Conservation (phyloP, 2,113 vertebrate genomes). For the Hyperoodon ampullatus region DNA sequence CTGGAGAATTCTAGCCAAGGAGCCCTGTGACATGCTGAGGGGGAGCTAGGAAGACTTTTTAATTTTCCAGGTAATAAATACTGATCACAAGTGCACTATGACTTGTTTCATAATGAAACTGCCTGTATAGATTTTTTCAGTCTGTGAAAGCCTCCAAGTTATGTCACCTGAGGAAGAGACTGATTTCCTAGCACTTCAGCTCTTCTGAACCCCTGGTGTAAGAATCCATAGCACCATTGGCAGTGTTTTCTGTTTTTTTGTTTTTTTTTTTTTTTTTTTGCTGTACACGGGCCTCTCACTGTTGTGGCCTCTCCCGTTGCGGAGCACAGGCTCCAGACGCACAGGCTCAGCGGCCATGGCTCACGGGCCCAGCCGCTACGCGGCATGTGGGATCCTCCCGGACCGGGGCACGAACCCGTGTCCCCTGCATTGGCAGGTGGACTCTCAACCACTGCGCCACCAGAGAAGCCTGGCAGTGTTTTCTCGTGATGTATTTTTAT, state of each 20-base stretch:
- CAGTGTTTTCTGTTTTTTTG: constrained; percentile 26
- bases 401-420: no score
- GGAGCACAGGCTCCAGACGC: no score
- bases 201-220: not conserved
- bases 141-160: not conserved
- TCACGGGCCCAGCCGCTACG: no score
- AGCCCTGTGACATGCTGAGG: not conserved
- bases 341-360: no score
- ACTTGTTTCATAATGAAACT: not conserved
- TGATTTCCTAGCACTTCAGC: not conserved
- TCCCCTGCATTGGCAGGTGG: no score
- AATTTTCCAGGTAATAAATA: not conserved
- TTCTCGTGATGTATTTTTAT: not conserved
- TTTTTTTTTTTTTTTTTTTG: not conserved
- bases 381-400: no score
- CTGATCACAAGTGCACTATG: not conserved
- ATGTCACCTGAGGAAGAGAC: not conserved
- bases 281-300: no score
- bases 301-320: no score
- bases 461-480: not conserved
- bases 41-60: not conserved
- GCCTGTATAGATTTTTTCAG: not conserved
- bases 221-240: not conserved
- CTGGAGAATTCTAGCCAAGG: not conserved
- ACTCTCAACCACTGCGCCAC: no score